phyloP scores from a whole-genome alignment of 2,113 vertebrate genomes.

The Canis aureus region DNA sequence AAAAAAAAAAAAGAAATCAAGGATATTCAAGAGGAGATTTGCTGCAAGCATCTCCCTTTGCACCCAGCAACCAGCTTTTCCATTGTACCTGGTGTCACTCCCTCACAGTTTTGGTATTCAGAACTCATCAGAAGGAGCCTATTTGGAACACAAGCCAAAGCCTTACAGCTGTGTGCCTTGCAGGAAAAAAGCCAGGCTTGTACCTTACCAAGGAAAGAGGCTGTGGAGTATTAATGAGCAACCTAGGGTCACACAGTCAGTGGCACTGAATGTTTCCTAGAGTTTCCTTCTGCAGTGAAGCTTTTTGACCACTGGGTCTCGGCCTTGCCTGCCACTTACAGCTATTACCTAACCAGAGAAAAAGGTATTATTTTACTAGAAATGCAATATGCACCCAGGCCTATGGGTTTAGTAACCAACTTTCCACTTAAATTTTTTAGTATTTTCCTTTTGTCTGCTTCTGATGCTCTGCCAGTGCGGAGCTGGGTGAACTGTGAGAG shows the following conservation, averaged over 20 bases:
- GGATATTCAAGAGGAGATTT: not conserved
- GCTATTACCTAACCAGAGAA: not conserved
- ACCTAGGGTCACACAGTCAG: fast-evolving
- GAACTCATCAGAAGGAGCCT: not conserved
- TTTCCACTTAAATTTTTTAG: conserved; percentile 71
- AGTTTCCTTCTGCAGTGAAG: not conserved
- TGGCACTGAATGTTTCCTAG: not conserved
- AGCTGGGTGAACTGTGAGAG: not conserved
- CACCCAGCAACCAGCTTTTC: no score
- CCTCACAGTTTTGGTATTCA: not conserved
- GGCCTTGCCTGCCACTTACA: not conserved
- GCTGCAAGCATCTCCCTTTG: not conserved
- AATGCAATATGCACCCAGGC: not conserved
- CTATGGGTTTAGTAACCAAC: conserved; percentile 25
- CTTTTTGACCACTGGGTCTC: not conserved
- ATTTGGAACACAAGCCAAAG: not conserved
- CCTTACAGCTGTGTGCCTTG: not conserved
- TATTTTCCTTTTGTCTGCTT: conserved; percentile 54
- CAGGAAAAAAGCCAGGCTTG: not conserved
- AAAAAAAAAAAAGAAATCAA: no score
- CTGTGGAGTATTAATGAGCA: not conserved
- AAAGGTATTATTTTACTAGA: conserved; percentile 45
- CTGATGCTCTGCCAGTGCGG: not conserved
- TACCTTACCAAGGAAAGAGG: not conserved
- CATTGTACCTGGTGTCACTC: not conserved